Conservation (phyloP, 2,888 invertebrate genomes). For the Merodon equestris region DNA sequence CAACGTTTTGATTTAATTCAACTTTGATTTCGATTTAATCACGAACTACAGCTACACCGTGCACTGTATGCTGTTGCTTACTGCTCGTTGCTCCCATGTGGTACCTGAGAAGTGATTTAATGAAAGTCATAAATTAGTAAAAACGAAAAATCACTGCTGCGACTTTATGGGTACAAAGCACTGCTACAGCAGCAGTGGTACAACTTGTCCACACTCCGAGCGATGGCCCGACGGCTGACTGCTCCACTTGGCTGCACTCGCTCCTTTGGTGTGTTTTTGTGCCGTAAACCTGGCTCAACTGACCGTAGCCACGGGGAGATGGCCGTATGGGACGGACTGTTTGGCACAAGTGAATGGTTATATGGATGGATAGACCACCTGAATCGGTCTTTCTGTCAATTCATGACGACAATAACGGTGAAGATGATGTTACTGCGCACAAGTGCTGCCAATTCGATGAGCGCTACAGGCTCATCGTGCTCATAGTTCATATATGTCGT, state of each 20-base stretch:
- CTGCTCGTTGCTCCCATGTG: too few species aligned
- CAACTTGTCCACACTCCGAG: constrained; percentile 37
- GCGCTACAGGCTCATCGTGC: too few species aligned
- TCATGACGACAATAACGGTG: not conserved
- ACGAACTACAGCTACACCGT: constrained; percentile 52
- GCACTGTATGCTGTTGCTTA: constrained; percentile 34
- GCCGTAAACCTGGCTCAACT: constrained; percentile 48
- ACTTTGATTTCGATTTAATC: constrained; percentile 67
- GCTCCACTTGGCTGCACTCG: constrained; percentile 61
- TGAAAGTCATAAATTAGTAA: constrained; percentile 65
- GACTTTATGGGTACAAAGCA: constrained; percentile 49
- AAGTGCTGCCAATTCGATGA: constrained; percentile 32
- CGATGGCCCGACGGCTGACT: constrained; percentile 9
- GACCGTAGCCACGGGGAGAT: constrained; percentile 52
- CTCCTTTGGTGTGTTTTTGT: constrained; percentile 33
- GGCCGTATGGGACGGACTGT: not conserved
- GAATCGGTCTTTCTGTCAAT: constrained; percentile 47
- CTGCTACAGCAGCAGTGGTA: constrained; percentile 19
- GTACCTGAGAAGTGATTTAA: constrained; percentile 65
- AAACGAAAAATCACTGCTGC: constrained; percentile 42
- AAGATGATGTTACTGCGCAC: constrained; percentile 4
- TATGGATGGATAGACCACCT: constrained; percentile 48
- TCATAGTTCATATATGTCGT: too few species aligned
- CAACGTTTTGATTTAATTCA: constrained; percentile 64
- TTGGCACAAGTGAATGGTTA: constrained; percentile 6